phyloP scores from a whole-genome alignment of 2,888 invertebrate species.

The Hydroisotoma schaefferi region DNA sequence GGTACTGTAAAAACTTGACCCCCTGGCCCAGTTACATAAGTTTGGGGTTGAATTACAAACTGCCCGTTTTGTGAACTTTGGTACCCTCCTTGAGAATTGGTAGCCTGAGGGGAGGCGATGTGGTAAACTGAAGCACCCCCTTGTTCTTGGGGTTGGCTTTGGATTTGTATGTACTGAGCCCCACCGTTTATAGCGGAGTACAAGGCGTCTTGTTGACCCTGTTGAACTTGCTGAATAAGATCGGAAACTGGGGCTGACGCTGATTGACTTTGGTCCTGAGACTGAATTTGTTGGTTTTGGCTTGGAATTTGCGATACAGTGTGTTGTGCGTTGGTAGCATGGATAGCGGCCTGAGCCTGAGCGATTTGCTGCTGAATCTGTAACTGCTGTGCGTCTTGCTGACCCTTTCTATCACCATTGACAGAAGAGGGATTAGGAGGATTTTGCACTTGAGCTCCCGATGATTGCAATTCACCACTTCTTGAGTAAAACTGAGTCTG shows the following conservation, averaged over 20 bases:
- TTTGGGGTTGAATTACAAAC: slow-evolving; percentile 48
- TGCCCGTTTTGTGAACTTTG: slow-evolving; percentile 3
- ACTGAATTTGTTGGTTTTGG: slow-evolving; percentile 27
- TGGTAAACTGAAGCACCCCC: slow-evolving; percentile 11
- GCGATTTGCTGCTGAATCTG: slow-evolving; percentile 31
- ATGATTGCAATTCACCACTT: slow-evolving; percentile 37
- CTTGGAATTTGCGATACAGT: slow-evolving; percentile 21
- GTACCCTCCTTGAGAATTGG: slow-evolving; percentile 17
- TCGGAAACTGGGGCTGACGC: slow-evolving; percentile 13
- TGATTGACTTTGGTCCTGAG: slow-evolving; percentile 11
- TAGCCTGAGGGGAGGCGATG: slow-evolving; percentile 29
- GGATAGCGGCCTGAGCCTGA: slow-evolving; percentile 20
- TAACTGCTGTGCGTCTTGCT: slow-evolving; percentile 15
- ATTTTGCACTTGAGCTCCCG: slow-evolving; percentile 24
- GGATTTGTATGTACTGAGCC: slow-evolving; percentile 31
- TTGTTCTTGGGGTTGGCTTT: slow-evolving; percentile 26
- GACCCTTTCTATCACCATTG: slow-evolving; percentile 6
- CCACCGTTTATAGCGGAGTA: slow-evolving; percentile 28
- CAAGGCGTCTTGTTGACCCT: slow-evolving; percentile 25
- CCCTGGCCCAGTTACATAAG: slow-evolving; percentile 47
- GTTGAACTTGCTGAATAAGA: background rate
- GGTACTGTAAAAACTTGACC: slow-evolving; percentile 50
- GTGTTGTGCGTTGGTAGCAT: slow-evolving; percentile 6
- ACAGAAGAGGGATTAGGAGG: slow-evolving; percentile 20
- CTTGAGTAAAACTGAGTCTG: slow-evolving; percentile 38